Percentiles rank a stretch among this genome's conserved stretches.
Conservation (phyloP, 1,140 invertebrate species). For the Macrosteles quadrilineatus region DNA sequence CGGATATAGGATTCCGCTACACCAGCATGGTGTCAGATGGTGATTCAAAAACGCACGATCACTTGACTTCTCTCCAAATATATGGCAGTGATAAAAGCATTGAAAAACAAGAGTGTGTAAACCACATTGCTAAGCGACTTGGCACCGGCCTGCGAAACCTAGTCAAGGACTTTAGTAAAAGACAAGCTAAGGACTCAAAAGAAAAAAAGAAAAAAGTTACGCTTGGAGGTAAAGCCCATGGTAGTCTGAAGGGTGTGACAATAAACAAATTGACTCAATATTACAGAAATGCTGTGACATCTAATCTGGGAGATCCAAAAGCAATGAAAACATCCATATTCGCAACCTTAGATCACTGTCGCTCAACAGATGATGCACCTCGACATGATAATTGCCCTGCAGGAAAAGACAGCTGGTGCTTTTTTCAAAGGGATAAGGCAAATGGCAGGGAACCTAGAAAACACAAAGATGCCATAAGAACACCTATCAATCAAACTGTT, state of each 20-base stretch:
- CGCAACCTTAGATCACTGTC: conserved; percentile 31
- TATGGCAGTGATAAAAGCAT: conserved; percentile 39
- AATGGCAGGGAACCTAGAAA: not conserved
- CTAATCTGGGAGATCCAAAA: conserved; percentile 13
- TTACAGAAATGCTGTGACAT: conserved; percentile 17
- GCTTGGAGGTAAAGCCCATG: conserved; percentile 30
- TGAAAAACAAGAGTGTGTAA: conserved; percentile 43
- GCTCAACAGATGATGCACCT: conserved; percentile 35
- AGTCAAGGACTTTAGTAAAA: conserved; percentile 31
- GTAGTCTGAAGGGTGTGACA: conserved; percentile 26
- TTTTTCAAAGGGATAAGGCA: conserved; percentile 27
- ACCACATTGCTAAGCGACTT: conserved; percentile 43
- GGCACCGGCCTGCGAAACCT: conserved; percentile 36
- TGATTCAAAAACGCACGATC: conserved; percentile 40
- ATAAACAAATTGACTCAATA: conserved; percentile 25
- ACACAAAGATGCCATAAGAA: not conserved
- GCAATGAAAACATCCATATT: conserved; percentile 34
- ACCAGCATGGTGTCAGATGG: conserved; percentile 43
- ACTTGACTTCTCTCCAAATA: conserved; percentile 36
- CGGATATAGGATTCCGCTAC: conserved; percentile 37
- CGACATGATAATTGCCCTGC: conserved; percentile 31
- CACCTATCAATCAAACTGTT: not conserved
- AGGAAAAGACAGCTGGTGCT: conserved; percentile 35
- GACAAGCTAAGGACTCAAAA: too few species aligned
- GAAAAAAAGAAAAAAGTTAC: conserved; percentile 25